These are phyloP conservation scores for Lymantria dispar DNA, from an alignment of 2,888 invertebrate species.

Conservation along the genomic window DNA sequence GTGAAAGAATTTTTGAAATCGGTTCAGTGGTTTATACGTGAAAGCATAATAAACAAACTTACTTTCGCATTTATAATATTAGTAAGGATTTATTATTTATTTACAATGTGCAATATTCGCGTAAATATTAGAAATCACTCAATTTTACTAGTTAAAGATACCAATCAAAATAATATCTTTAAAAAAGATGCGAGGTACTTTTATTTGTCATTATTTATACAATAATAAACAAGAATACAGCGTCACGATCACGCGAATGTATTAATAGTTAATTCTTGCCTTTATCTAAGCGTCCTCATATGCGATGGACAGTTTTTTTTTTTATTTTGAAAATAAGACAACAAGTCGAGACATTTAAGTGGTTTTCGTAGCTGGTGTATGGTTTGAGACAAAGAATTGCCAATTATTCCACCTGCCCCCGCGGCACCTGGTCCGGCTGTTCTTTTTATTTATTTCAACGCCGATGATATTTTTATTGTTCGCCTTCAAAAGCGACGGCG, in stretches of 20 bases:
- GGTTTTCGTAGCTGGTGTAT: conserved; percentile 61
- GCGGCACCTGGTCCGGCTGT: conserved; percentile 76
- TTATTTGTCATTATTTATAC: not conserved
- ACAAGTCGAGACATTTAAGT: conserved; percentile 56
- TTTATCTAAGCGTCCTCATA: conserved; percentile 33
- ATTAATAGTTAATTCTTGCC: conserved; percentile 17
- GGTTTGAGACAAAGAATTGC: conserved; percentile 79
- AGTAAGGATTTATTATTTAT: too few species aligned
- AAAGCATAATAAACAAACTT: too few species aligned
- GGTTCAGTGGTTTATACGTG: too few species aligned
- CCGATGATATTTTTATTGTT: conserved; percentile 80
- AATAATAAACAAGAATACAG: conserved; percentile 14
- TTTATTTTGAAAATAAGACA: conserved; percentile 53
- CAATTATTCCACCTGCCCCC: conserved; percentile 81
- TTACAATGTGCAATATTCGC: too few species aligned
- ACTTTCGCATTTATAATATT: too few species aligned
- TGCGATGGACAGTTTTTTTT: conserved; percentile 18
- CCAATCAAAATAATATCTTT: not conserved
- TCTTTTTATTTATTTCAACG: conserved; percentile 80
- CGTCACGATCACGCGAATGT: conserved; percentile 16
- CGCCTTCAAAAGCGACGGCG: conserved; percentile 58
- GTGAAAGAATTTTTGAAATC: too few species aligned
- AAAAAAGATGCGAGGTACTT: not conserved
- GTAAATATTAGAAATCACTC: too few species aligned
- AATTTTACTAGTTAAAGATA: too few species aligned